phyloP scores from a whole-genome alignment of 1,140 invertebrate genomes.

The Stenopsyche tienmushanensis region DNA sequence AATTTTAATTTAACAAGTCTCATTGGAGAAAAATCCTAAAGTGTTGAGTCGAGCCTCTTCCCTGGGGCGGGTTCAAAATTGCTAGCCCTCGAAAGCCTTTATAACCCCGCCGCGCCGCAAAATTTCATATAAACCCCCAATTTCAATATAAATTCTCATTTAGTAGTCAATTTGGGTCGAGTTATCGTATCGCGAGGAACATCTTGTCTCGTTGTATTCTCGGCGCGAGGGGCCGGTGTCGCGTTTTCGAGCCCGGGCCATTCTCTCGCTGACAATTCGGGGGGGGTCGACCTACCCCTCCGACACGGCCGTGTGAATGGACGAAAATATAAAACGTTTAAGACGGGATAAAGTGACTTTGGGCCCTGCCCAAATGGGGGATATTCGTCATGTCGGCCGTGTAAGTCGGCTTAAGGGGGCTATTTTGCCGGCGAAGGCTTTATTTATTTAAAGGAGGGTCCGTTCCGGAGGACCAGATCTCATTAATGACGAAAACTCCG shows the following conservation, averaged over 20 bases:
- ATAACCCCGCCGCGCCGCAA: background rate
- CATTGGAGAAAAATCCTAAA: background rate
- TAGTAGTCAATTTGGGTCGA: slow-evolving; percentile 35
- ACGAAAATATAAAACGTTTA: slow-evolving; percentile 7
- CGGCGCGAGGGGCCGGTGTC: background rate
- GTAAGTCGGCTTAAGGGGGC: background rate
- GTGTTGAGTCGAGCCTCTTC: background rate
- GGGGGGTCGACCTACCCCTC: background rate
- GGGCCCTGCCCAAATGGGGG: background rate
- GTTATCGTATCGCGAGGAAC: slow-evolving; percentile 19
- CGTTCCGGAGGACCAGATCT: too few species aligned
- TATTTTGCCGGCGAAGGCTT: too few species aligned
- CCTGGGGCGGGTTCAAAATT: background rate
- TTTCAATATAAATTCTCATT: slow-evolving; percentile 40
- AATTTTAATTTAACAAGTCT: background rate
- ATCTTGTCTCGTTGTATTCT: slow-evolving; percentile 2
- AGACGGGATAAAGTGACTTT: background rate
- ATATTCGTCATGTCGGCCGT: slow-evolving; percentile 8
- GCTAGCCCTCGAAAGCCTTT: slow-evolving; percentile 2
- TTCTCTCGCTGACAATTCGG: background rate
- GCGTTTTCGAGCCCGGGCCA: background rate
- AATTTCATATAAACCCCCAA: slow-evolving; percentile 22
- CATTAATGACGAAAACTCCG: too few species aligned
- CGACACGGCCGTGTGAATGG: background rate
- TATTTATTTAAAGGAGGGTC: too few species aligned